These are phyloP conservation scores for Spisula solida DNA, from an alignment of 2,888 invertebrate species.

Conservation along the genomic window DNA sequence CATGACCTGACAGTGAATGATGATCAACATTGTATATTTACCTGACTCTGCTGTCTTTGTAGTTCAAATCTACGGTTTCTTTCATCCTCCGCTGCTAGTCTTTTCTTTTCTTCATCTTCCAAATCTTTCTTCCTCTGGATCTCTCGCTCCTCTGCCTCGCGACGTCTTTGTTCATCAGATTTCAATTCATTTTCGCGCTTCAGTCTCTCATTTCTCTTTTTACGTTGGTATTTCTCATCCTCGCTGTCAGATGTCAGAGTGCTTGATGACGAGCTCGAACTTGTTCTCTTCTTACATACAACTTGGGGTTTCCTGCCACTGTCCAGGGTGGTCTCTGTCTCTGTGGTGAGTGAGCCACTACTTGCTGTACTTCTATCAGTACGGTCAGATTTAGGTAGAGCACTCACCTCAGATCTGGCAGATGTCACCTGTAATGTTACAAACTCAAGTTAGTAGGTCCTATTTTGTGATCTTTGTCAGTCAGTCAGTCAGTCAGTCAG, in stretches of 20 bases:
- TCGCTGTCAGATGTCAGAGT: constrained; percentile 53
- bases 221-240: constrained; percentile 52
- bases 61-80: constrained; percentile 42
- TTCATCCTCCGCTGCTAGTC: constrained; percentile 38
- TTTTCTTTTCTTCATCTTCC: constrained; percentile 42
- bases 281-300: not conserved
- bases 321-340: constrained; percentile 60
- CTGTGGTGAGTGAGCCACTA: constrained; percentile 65
- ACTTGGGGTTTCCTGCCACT: not conserved
- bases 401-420: constrained; percentile 21
- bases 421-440: constrained; percentile 7
- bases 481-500: too few species aligned
- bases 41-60: constrained; percentile 47
- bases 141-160: constrained; percentile 49
- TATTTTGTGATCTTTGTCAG: too few species aligned
- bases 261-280: constrained; percentile 35
- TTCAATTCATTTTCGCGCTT: constrained; percentile 38
- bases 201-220: constrained; percentile 39
- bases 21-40: not conserved
- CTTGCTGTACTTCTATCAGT: constrained; percentile 62
- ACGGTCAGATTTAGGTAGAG: constrained; percentile 7
- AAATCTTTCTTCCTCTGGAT: constrained; percentile 35
- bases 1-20: too few species aligned
- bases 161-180: constrained; percentile 48
- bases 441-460: not conserved